Evolutionary conservation across 1,140 invertebrate genomes (phyloP).

Genomic region (Nasonia longicornis): DNA sequence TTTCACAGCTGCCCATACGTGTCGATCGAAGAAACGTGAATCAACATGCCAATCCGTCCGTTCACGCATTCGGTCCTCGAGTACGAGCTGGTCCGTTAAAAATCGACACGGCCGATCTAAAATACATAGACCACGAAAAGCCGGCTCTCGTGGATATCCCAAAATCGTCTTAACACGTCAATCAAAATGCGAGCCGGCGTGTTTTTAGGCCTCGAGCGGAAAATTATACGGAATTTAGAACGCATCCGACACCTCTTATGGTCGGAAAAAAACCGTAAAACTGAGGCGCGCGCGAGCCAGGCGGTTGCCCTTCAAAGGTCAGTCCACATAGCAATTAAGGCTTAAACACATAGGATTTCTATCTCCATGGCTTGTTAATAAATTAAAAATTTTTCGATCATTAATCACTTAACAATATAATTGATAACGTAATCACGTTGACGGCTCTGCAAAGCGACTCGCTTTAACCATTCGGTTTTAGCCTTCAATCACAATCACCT

Average conservation of each 20-base stretch:
- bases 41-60: background rate
- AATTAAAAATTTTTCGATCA: no score
- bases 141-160: background rate
- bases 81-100: background rate
- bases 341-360: background rate
- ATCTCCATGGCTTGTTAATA: no score
- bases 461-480: background rate
- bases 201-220: slow-evolving; percentile 19
- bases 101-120: background rate
- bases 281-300: slow-evolving; percentile 56
- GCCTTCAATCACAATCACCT: background rate
- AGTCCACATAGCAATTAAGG: slow-evolving; percentile 32
- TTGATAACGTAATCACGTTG: no score
- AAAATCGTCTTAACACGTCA: slow-evolving; percentile 38
- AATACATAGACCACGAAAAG: background rate
- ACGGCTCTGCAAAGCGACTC: no score
- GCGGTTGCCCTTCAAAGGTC: slow-evolving; percentile 54
- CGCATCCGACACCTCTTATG: background rate
- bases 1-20: background rate
- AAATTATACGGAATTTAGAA: slow-evolving; percentile 34
- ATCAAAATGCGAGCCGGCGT: slow-evolving; percentile 17
- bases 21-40: background rate
- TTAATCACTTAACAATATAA: no score
- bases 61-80: slow-evolving; percentile 12
- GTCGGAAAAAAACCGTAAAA: background rate